Evolutionary conservation across 2,888 invertebrate species (phyloP), one percentile per base, ranked within the genome.

Genomic region (Eledone cirrhosa): DNA sequence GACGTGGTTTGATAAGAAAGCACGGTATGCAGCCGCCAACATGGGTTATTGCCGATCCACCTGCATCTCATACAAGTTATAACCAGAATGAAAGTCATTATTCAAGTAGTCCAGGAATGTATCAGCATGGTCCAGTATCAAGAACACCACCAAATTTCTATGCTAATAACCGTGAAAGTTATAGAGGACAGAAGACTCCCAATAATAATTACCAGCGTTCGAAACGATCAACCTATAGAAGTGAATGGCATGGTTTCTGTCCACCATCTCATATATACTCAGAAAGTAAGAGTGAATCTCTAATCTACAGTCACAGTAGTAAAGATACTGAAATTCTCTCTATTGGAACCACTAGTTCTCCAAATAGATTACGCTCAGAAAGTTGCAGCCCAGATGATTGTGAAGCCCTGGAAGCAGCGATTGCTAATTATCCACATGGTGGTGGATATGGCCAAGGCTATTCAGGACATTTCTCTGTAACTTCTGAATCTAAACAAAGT

Each of bases 1-100:
- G 81, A 47, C 80, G 78, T 48, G 78, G 81, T 8, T 27, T 84
- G 1, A 78, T 87, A 14, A 33, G n/a, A 31, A 83, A 82, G 77
- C 79, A 76, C 22, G 27, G 79, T 31, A 80, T 79, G 1, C 77
- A 80, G 27, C 82, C 85, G n/a, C 81, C 82, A 3, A 80, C 77
- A 13, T 86, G 86, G 86, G 47, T 24, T 16, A 24, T 81, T 27
- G 77, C 78, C n/a, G 65, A 65, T 41, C 72, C 72, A n/a, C 72
- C 72, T n/a, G 33, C 31, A 72, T 72, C 72, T 33, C 72, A 72
- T 29, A 41, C 33, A 13, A 41, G 31, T 41, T 72, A 72, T 41
- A 72, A 72, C 72, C 72, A 72, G 41, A 72, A 72, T 33, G 72
- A 72, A 5, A 31, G 31, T 13, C 72, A 72, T 41, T 72, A 72